Evolutionary conservation across 2,113 vertebrate genomes (phyloP).

Genomic region (Nycticorax nycticorax): DNA sequence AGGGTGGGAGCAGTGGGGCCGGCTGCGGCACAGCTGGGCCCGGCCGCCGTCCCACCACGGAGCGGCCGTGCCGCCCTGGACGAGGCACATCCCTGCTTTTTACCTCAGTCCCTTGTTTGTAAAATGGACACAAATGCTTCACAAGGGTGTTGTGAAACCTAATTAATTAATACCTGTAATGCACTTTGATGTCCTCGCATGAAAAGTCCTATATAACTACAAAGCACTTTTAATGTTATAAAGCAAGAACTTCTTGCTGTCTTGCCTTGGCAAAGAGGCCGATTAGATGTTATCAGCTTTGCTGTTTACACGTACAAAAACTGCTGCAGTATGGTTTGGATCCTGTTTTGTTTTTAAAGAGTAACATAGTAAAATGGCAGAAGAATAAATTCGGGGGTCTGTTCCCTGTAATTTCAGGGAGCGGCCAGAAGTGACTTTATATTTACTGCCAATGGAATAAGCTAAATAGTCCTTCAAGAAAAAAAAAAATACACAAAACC

Average conservation of each 20-base stretch:
- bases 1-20: background rate
- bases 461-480: background rate
- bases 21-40: background rate
- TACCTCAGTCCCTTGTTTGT: background rate
- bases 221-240: conserved; percentile 69
- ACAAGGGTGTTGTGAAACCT: conserved; percentile 16
- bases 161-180: conserved; percentile 67
- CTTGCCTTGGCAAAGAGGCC: conserved; percentile 53
- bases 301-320: conserved; percentile 49
- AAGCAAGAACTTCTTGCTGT: conserved; percentile 63
- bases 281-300: conserved; percentile 67
- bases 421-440: background rate
- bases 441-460: background rate
- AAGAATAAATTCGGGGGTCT: background rate
- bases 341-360: conserved; percentile 4
- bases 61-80: background rate
- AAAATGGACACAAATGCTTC: conserved; percentile 31
- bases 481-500: background rate
- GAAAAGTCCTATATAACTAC: conserved; percentile 69
- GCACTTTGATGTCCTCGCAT: conserved; percentile 70
- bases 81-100: background rate
- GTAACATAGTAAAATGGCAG: background rate
- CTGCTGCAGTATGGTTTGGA: conserved; percentile 33
- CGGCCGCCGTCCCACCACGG: fast-evolving
- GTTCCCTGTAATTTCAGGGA: background rate